phyloP scores from a whole-genome alignment of 2,888 invertebrate species.

The Candidula unifasciata region DNA sequence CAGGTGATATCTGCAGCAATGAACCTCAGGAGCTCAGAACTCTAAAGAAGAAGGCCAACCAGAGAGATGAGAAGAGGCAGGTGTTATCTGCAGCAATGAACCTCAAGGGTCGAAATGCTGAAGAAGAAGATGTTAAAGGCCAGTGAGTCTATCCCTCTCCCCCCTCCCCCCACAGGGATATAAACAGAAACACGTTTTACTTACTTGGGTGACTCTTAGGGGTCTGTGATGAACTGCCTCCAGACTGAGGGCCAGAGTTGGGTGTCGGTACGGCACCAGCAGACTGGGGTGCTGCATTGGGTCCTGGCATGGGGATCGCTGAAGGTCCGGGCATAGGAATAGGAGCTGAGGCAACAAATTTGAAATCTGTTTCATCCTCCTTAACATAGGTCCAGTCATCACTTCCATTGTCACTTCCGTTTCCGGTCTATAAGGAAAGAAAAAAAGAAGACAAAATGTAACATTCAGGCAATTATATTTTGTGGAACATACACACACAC shows the following conservation, averaged over 20 bases:
- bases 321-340: slow-evolving; percentile 41
- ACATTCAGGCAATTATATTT: no score
- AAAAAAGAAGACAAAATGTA: neutral
- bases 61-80: no score
- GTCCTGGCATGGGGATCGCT: slow-evolving; percentile 40
- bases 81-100: no score
- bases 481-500: no score
- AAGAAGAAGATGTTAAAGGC: no score
- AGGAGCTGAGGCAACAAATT: neutral
- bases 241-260: neutral
- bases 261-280: slow-evolving; percentile 13
- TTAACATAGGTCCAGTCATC: slow-evolving; percentile 45
- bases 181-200: slow-evolving; percentile 36
- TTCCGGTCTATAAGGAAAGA: neutral
- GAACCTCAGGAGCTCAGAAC: no score
- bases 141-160: no score
- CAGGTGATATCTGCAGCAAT: no score
- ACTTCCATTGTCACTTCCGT: slow-evolving; percentile 16
- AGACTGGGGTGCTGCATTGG: neutral
- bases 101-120: no score
- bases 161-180: no score
- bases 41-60: no score
- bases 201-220: slow-evolving; percentile 58
- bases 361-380: slow-evolving; percentile 29
- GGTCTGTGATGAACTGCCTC: slow-evolving; percentile 45